Conservation (phyloP, 2,888 invertebrate species). For the Balanococcus diminutus region DNA sequence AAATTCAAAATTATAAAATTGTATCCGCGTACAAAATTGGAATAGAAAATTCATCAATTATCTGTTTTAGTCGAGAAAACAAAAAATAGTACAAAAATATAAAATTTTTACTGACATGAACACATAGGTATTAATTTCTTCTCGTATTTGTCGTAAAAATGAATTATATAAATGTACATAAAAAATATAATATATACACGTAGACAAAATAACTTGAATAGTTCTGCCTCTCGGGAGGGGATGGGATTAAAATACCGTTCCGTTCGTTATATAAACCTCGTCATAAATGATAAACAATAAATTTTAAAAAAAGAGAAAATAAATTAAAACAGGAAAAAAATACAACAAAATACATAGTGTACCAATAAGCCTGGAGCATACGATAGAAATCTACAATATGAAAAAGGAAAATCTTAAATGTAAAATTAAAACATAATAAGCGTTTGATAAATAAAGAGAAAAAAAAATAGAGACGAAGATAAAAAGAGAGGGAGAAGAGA, state of each 20-base stretch:
- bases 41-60: background rate
- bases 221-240: constrained; percentile 12
- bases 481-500: background rate
- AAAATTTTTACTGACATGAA: constrained; percentile 26
- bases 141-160: constrained; percentile 10
- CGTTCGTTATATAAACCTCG: background rate
- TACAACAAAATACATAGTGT: background rate
- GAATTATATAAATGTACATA: background rate
- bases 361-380: background rate
- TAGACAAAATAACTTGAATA: background rate
- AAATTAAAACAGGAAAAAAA: background rate
- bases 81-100: constrained; percentile 14
- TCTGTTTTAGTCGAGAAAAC: background rate
- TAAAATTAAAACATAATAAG: constrained; percentile 30
- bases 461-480: background rate
- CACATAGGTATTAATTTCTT: background rate
- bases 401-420: background rate
- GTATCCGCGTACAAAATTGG: constrained; percentile 2
- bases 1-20: background rate
- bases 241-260: background rate
- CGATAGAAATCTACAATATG: background rate
- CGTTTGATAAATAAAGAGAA: background rate
- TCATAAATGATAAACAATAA: background rate
- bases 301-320: background rate
- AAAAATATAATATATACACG: background rate